These are phyloP conservation scores for Chironomus tentans DNA, from an alignment of 2,888 invertebrate species.

Conservation along the genomic window DNA sequence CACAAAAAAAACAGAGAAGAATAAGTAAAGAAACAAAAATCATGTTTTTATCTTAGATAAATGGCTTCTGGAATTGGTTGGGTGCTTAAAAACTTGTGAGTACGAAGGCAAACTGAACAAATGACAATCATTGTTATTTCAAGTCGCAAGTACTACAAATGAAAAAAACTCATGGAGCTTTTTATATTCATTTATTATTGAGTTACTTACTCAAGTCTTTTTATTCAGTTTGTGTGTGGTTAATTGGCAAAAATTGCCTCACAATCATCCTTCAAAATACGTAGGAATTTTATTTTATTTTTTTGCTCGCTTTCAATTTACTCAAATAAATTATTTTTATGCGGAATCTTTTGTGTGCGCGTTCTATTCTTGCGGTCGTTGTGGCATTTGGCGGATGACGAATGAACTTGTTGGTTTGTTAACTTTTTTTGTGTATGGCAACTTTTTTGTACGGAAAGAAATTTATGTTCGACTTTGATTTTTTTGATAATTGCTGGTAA, in stretches of 20 bases:
- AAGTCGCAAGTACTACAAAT: neutral
- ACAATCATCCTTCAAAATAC: constrained; percentile 5
- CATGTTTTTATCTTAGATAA: constrained; percentile 20
- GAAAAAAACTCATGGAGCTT: neutral
- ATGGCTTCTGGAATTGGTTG: constrained; percentile 21
- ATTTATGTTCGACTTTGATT: too few relatives aligned
- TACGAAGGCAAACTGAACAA: neutral
- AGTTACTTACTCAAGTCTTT: neutral
- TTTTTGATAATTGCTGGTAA: too few relatives aligned
- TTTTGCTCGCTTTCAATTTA: constrained; percentile 16
- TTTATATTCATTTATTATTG: too few relatives aligned
- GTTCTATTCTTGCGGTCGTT: too few relatives aligned
- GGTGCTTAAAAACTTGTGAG: neutral
- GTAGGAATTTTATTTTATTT: neutral
- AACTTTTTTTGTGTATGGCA: too few relatives aligned
- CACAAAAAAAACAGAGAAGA: neutral
- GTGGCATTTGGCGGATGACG: too few relatives aligned
- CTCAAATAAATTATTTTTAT: constrained; percentile 16
- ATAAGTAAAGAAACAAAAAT: neutral
- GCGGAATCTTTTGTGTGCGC: too few relatives aligned
- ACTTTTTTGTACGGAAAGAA: too few relatives aligned
- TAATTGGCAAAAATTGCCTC: constrained; percentile 23
- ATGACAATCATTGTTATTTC: constrained; percentile 6
- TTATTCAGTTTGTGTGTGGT: constrained; percentile 15
- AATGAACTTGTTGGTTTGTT: too few relatives aligned